phyloP scores from a whole-genome alignment of 2,113 vertebrate species.

The Gambusia holbrooki region DNA sequence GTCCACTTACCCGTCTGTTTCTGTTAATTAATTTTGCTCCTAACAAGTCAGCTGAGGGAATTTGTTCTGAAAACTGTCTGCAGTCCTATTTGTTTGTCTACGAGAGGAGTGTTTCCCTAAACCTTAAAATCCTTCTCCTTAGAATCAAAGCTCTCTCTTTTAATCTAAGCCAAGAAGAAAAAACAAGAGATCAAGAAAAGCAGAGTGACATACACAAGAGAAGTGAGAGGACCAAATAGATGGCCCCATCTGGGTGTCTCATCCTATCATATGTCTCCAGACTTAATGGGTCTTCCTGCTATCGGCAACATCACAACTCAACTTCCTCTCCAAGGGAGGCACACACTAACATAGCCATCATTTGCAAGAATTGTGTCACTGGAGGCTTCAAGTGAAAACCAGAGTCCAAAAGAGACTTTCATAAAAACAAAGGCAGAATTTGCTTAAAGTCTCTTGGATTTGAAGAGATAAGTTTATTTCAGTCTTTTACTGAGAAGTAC shows the following conservation, averaged over 20 bases:
- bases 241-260: slow-evolving; percentile 59
- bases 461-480: not conserved
- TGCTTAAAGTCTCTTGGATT: not conserved
- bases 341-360: slow-evolving; percentile 61
- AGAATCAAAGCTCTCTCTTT: not conserved
- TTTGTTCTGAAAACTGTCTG: not conserved
- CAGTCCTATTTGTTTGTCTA: slow-evolving; percentile 18
- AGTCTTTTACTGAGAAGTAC: slow-evolving; percentile 16
- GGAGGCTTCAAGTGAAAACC: slow-evolving; percentile 16
- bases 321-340: slow-evolving; percentile 73
- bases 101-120: not conserved
- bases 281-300: slow-evolving; percentile 67
- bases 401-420: slow-evolving; percentile 8
- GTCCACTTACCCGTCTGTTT: too few species aligned
- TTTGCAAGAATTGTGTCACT: slow-evolving; percentile 34
- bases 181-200: slow-evolving; percentile 46
- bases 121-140: not conserved
- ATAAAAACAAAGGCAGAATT: slow-evolving; percentile 3
- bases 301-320: slow-evolving; percentile 66
- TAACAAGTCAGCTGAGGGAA: not conserved
- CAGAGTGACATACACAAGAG: slow-evolving; percentile 31
- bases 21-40: not conserved
- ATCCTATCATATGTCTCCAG: slow-evolving; percentile 71
- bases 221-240: slow-evolving; percentile 46
- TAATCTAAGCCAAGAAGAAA: slow-evolving; percentile 27